A percentile compares a stretch with the other conserved stretches of the same genome.
Evolutionary conservation across 1,140 invertebrate genomes (phyloP).

Genomic region (Ceratosolen fusciceps): DNA sequence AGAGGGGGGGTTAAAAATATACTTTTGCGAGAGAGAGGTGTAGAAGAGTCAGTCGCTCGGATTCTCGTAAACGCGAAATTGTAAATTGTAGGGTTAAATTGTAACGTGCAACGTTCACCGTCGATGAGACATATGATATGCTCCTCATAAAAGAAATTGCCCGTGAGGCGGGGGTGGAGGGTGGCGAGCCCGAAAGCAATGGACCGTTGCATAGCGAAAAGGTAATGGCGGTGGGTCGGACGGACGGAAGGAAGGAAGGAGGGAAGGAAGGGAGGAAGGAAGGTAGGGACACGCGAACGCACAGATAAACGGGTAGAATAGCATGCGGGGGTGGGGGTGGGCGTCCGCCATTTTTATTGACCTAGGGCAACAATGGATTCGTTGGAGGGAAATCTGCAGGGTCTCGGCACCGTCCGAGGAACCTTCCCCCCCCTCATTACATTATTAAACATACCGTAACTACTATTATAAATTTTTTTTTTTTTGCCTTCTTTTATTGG

Average conservation of each 20-base stretch:
- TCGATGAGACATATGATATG: background rate
- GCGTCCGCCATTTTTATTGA: constrained; percentile 23
- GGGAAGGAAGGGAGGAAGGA: background rate
- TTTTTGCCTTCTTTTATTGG: no score
- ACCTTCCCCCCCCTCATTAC: no score
- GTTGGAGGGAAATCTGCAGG: background rate
- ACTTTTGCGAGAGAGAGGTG: no score
- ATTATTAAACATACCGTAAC: no score
- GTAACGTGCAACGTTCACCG: background rate
- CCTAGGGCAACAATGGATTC: constrained; percentile 19
- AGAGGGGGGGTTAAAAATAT: no score
- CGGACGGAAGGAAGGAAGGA: background rate
- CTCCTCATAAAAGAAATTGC: constrained; percentile 12
- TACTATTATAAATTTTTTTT: no score
- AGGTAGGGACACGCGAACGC: background rate
- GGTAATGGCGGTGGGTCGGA: background rate
- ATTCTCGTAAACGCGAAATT: background rate
- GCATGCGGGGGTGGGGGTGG: background rate
- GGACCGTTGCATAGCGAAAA: background rate
- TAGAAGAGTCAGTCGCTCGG: no score
- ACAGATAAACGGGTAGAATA: background rate
- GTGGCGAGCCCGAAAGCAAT: background rate
- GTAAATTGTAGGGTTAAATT: no score
- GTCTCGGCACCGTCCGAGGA: no score
- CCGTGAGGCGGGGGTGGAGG: background rate